Evolutionary conservation across 2,888 invertebrate genomes (phyloP), one percentile per base, ranked within the genome.

Genomic region (Zeuzera pyrina): DNA sequence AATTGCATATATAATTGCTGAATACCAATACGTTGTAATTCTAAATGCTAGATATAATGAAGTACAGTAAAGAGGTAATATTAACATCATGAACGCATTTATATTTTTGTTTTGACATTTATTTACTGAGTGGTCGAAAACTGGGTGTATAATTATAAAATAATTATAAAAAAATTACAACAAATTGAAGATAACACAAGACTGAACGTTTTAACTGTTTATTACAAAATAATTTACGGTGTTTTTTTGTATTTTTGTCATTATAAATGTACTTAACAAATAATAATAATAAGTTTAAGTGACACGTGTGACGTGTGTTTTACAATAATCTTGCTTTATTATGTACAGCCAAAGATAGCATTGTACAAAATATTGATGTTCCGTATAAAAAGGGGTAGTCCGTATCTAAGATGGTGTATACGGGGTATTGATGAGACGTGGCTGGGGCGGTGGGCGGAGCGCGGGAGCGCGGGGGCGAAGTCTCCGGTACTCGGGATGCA

Each of bases 261-360:
- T 74, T 77, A 79, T 79, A 78, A 77, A 77, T 62, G 70, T 72
- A 78, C 76, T 78, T 79, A 74, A 73, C 67, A 71, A 67, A 69
- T 67, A 69, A 66, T 71, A 72, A 71, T 72, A 76, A 71, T 70
- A 70, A 76, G n/a, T 77, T 69, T 69, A 76, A 66, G 76, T 63
- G 62, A 78, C 79, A 81, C 81, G 76, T 79, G 73, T 69, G 77
- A 81, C 77, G 77, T 78, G 77, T 71, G 71, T 78, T 71, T 67
- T 65, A 79, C 78, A 81, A 78, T 79, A 63, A 78, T 77, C 78
- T 81, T 81, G 79, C 59, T 72, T 68, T 70, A 76, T 67, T 79
- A 81, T 79, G 78, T 81, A 79, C 78, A 81, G 71, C 71, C 65
- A 71, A 61, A 52, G 71, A 60, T 70, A 63, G 65, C 60, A 55